Conservation (phyloP, 2,888 invertebrate species). For the Lacanobia oleracea region DNA sequence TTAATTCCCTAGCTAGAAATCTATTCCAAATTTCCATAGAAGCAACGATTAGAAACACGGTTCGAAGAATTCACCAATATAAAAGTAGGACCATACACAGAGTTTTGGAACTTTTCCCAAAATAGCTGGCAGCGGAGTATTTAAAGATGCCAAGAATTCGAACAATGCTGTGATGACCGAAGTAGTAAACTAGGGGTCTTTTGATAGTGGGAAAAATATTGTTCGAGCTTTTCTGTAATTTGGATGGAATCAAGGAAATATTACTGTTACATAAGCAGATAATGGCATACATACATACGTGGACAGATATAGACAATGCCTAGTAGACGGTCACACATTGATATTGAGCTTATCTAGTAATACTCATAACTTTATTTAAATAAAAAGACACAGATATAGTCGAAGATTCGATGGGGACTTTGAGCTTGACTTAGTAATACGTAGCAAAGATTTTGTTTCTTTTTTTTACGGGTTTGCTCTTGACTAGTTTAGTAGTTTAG, state of each 20-base stretch:
- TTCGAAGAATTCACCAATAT: not conserved
- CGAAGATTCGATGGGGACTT: no score
- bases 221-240: not conserved
- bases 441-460: no score
- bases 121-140: slow-evolving; percentile 61
- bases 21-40: not conserved
- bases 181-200: slow-evolving; percentile 26
- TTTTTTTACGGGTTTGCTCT: no score
- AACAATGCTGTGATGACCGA: slow-evolving; percentile 74
- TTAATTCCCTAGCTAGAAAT: no score
- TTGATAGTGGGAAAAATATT: slow-evolving; percentile 25
- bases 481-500: no score
- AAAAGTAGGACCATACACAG: slow-evolving; percentile 36
- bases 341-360: no score
- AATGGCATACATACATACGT: no score
- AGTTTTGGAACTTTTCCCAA: slow-evolving; percentile 71
- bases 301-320: no score
- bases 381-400: no score
- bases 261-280: not conserved
- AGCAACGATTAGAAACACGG: slow-evolving; percentile 7
- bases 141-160: slow-evolving; percentile 77
- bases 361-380: no score
- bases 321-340: no score
- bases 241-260: not conserved
- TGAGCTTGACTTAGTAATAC: not conserved